phyloP scores from a whole-genome alignment of 2,113 vertebrate species.

The Amphilophus citrinellus region DNA sequence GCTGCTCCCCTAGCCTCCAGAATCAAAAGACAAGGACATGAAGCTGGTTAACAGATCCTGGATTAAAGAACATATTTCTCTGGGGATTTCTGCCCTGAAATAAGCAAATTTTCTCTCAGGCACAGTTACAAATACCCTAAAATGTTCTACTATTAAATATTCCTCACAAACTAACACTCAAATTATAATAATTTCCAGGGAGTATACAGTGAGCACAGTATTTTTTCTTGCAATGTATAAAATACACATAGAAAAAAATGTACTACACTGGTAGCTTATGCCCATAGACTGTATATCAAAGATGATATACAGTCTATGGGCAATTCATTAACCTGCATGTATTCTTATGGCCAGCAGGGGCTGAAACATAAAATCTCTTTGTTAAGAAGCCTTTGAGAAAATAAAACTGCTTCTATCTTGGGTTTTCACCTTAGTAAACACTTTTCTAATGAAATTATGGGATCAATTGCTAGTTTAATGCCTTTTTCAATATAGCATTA shows the following conservation, averaged over 20 bases:
- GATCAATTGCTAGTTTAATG: background rate
- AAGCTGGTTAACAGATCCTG: constrained; percentile 46
- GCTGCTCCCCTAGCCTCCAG: constrained; percentile 27
- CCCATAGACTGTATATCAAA: background rate
- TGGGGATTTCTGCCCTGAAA: constrained; percentile 48
- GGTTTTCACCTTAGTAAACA: background rate
- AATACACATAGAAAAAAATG: background rate
- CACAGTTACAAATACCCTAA: constrained; percentile 18
- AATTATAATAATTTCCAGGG: background rate
- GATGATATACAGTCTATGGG: background rate
- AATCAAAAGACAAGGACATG: constrained; percentile 49
- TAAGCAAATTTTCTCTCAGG: constrained; percentile 31
- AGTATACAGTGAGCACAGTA: background rate
- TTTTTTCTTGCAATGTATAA: background rate
- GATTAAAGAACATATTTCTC: constrained; percentile 62
- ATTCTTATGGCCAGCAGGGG: background rate
- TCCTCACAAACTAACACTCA: constrained; percentile 30
- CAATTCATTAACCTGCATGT: background rate
- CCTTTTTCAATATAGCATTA: background rate
- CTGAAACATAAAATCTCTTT: background rate
- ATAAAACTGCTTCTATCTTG: background rate
- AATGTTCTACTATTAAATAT: constrained; percentile 31
- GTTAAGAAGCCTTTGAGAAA: background rate
- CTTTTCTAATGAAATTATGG: background rate
- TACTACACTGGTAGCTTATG: background rate